phyloP scores from a whole-genome alignment of 2,797 vertebrate species.

The Allobates femoralis region DNA sequence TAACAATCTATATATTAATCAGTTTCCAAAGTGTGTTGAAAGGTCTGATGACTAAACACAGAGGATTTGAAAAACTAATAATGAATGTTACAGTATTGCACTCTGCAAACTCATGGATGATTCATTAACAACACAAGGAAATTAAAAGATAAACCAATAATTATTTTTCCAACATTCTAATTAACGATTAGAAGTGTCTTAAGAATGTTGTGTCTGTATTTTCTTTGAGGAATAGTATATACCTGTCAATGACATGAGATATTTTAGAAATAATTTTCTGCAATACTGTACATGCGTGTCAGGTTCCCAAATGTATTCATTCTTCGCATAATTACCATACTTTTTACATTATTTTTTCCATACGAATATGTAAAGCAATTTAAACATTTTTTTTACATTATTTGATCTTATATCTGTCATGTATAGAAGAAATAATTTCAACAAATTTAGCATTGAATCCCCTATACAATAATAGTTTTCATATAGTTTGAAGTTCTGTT shows the following conservation, averaged over 20 bases:
- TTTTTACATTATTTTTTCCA: neutral
- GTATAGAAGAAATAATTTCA: too few species aligned
- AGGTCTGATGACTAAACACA: slow-evolving; percentile 31
- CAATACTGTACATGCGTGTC: neutral
- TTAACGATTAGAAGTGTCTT: slow-evolving; percentile 22
- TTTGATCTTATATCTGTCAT: too few species aligned
- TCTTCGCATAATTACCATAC: too few species aligned
- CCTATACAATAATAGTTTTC: too few species aligned
- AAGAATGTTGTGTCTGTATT: slow-evolving; percentile 10
- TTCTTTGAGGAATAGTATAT: neutral
- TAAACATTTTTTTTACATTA: too few species aligned
- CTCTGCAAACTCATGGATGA: neutral
- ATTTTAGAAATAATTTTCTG: neutral
- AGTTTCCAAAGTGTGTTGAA: neutral
- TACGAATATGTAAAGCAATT: too few species aligned
- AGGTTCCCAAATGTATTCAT: neutral
- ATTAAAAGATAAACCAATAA: slow-evolving; percentile 25
- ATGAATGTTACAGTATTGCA: slow-evolving; percentile 30
- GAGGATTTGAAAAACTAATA: slow-evolving; percentile 21
- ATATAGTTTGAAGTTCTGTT: too few species aligned
- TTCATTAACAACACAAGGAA: slow-evolving; percentile 35
- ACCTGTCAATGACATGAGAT: neutral
- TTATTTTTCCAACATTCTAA: slow-evolving; percentile 12
- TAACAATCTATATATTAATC: neutral
- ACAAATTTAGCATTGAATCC: too few species aligned